Evolutionary conservation across 1,140 invertebrate genomes (phyloP), one percentile per base, ranked within the genome.

Genomic region (Pseudomyrmex concolor): DNA sequence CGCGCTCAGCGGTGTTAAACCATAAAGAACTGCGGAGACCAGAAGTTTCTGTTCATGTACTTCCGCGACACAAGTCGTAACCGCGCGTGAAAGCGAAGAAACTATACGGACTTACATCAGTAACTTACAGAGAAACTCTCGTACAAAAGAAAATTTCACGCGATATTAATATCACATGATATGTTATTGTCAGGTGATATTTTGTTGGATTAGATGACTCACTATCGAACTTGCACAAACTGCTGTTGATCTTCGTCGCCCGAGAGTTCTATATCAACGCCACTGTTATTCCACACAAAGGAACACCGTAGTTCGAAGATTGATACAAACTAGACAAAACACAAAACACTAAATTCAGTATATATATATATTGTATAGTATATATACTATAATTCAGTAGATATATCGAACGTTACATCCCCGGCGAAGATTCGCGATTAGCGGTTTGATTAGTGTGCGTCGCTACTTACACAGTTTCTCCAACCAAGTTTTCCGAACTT

Each of bases 401-500:
- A 70, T 70, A 34, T 34, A 70, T 59, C 15, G 19, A 59, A 8
- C 76, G 66, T 70, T 59, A 68, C 54, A 19, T 22, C 34, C 17
- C 60, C 12, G 19, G 15, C 54, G 34, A 34, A 78, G 34, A n/a
- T 78, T 13, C 10, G 10, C 10, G 19, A 34, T 78, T 78, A 68
- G 3, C 4, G 15, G 19, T 59, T 78, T 25, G 76, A 78, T 77
- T 34, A 7, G 34, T 5, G 34, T 7, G 34, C 48, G 13, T 57
- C 25, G 64, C 34, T 57, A 25, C 17, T 57, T 15, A 19, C n/a
- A 76, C 34, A 34, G 34, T 22, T 45, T 68, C 64, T 57, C 17
- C 57, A 43, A 57, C 34, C 43, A 57, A 78, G 19, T 57, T 78
- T 70, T 70, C 51, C 17, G 57, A 78, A 78, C 76, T 78, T 78